Percentiles rank a stretch among this genome's conserved stretches.
These are phyloP conservation scores for Eupithecia tripunctaria DNA, from an alignment of 2,888 invertebrate genomes.

Conservation along the genomic window DNA sequence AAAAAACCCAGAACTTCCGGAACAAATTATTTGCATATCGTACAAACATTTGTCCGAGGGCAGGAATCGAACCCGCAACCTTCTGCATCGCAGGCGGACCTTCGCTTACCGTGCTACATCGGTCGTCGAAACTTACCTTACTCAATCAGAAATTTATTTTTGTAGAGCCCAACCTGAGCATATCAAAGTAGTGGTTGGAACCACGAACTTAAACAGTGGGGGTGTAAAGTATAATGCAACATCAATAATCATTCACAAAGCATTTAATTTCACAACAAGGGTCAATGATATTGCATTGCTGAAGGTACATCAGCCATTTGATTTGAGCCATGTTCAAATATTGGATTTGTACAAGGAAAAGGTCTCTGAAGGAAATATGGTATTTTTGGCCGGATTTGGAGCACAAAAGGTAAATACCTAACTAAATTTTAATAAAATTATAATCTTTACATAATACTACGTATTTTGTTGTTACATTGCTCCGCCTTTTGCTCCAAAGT, in stretches of 20 bases:
- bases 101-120: no score
- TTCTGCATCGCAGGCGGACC: no score
- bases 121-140: no score
- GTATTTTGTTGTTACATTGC: no score
- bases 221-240: constrained; percentile 58
- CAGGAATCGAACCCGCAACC: no score
- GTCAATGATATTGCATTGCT: constrained; percentile 72
- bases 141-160: constrained; percentile 16
- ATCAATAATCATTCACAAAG: constrained; percentile 57
- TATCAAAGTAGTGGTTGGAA: constrained; percentile 69
- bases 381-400: constrained; percentile 72
- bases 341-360: constrained; percentile 52
- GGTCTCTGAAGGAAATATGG: constrained; percentile 62
- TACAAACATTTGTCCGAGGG: no score
- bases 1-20: no score
- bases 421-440: no score
- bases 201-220: constrained; percentile 64
- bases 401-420: constrained; percentile 64
- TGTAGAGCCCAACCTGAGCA: constrained; percentile 63
- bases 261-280: constrained; percentile 58
- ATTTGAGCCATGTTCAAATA: constrained; percentile 54
- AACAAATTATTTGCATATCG: no score
- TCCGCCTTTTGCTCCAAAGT: no score
- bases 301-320: constrained; percentile 58
- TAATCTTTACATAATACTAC: not conserved